Evolutionary conservation across 2,113 vertebrate species (phyloP), one percentile per base, ranked within the genome.

Genomic region (Pithys albifrons): DNA sequence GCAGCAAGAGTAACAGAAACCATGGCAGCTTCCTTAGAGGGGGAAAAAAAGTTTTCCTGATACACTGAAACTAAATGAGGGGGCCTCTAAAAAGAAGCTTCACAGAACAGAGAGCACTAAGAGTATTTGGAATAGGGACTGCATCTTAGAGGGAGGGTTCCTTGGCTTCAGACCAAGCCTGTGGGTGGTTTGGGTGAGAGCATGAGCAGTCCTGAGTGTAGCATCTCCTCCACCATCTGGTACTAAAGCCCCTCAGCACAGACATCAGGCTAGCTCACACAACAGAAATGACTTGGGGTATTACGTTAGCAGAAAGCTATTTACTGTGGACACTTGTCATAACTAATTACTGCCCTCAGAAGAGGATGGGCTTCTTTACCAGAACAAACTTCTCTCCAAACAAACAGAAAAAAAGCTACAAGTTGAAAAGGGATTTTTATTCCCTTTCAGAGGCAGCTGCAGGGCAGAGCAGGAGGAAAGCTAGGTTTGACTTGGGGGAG

Each of bases 241-340:
- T 82, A 45, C 27, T 72, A 8, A 51, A 59, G 31, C 24, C 65
- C 77, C 55, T 18, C 46, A 96, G 76, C 55, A 76, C 69, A 91
- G 52, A 93, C 35, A 72, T 19, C 67, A 66, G 33, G 31, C 70
- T 72, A 85, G 78, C 35, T 90, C 88, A 81, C 58, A 69, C 58
- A 83, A 48, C 46, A 91, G 49, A 85, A 93, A 70, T 72, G 55
- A 93, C 65, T 89, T 57, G 61, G 58, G 45, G 52, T 72, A 71
- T 88, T 96, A 93, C 76, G 52, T 82, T 74, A 91, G 49, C 43
- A 93, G 92, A 94, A 96, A 95, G 62, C 51, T 96, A 95, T 95
- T 97, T 95, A 93, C 69, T 87, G 54, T 35, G 76, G 92, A 93
- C 89, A 89, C 49, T 93, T 93, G 69, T 86, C 85, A 80, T 89